phyloP scores from a whole-genome alignment of 2,113 vertebrate genomes.

The Cryptomyrus ogoouensis region DNA sequence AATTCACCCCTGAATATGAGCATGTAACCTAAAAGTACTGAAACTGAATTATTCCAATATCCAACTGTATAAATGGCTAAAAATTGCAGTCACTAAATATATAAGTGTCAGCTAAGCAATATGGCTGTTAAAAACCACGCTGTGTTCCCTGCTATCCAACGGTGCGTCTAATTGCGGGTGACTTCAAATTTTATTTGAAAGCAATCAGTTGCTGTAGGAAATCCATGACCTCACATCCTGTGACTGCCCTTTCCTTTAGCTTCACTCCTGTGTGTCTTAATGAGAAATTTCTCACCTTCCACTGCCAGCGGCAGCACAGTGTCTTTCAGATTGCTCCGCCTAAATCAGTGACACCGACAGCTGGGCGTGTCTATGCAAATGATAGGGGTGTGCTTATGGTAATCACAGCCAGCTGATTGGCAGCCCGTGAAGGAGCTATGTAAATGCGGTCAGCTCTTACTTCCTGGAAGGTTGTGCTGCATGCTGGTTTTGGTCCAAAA shows the following conservation, averaged over 20 bases:
- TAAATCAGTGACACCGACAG: background rate
- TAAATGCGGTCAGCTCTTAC: background rate
- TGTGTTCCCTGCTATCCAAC: background rate
- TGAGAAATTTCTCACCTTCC: conserved; percentile 11
- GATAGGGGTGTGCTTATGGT: background rate
- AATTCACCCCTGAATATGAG: background rate
- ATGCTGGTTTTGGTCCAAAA: conserved; percentile 15
- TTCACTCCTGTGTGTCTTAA: conserved; percentile 5
- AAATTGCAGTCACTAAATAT: background rate
- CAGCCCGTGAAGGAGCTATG: background rate
- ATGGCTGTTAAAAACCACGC: background rate
- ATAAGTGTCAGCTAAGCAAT: background rate
- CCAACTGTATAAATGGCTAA: background rate
- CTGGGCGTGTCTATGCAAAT: background rate
- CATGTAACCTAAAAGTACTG: background rate
- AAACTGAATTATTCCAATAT: background rate
- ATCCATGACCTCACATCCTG: conserved; percentile 1
- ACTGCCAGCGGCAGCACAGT: background rate
- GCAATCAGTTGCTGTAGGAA: background rate
- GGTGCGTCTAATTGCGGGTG: background rate
- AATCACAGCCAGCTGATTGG: background rate
- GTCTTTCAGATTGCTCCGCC: background rate
- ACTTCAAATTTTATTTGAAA: conserved; percentile 6
- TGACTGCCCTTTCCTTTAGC: background rate
- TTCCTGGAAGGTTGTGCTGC: background rate